Conservation (phyloP, 2,888 invertebrate genomes). For the Anoplius nigerrimus region DNA sequence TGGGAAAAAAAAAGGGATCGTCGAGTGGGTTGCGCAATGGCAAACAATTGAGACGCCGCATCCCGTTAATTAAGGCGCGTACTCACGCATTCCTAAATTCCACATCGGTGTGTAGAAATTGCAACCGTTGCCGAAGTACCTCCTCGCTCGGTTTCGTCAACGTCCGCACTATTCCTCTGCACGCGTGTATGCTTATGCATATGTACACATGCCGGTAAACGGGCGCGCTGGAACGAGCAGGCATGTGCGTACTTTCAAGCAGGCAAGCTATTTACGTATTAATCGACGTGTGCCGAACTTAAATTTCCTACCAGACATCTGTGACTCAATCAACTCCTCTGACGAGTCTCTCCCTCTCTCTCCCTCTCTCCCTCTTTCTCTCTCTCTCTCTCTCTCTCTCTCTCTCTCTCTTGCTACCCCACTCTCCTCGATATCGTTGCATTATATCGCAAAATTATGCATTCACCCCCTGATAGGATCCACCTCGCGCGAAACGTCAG, state of each 20-base stretch:
- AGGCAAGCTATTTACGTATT: constrained; percentile 31
- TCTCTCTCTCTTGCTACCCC: background rate
- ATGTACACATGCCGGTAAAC: too few relatives aligned
- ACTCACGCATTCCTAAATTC: constrained; percentile 7
- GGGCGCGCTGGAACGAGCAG: too few relatives aligned
- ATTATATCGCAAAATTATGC: constrained; percentile 57
- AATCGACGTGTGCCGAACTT: constrained; percentile 31
- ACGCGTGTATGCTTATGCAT: too few relatives aligned
- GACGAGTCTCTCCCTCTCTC: background rate
- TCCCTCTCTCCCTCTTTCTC: constrained; percentile 2
- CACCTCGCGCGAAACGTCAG: constrained; percentile 59
- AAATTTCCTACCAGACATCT: constrained; percentile 30
- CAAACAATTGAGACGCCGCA: background rate
- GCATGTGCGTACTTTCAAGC: too few relatives aligned
- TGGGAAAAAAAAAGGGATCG: too few relatives aligned
- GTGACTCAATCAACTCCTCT: constrained; percentile 22
- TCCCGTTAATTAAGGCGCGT: constrained; percentile 19
- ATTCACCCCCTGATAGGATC: constrained; percentile 61
- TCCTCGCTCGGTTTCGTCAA: too few relatives aligned
- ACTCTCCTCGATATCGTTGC: constrained; percentile 33
- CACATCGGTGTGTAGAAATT: constrained; percentile 10
- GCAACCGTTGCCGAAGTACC: too few relatives aligned
- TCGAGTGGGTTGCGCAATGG: too few relatives aligned
- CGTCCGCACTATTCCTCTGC: too few relatives aligned
- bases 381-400: background rate